Evolutionary conservation across 2,888 invertebrate species (phyloP), one percentile per base, ranked within the genome.

Genomic region (Allygus modestus): DNA sequence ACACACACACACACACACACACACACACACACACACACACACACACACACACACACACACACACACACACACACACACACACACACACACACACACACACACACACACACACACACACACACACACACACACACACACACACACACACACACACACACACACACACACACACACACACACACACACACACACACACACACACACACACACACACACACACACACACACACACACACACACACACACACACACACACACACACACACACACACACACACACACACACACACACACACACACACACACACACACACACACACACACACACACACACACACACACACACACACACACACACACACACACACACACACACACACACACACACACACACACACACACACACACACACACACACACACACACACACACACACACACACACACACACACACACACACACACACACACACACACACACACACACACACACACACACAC

Each of bases 1-100:
- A 75, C 75, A 75, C 75, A 75, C 75, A 75, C 75, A 75, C 75
- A 75, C 75, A 75, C 75, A 75, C 75, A 75, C 75, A 75, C 75
- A 75, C 75, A 75, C 75, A 75, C 75, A 75, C 75, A 75, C 75
- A 75, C 75, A 75, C 75, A 75, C 75, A 75, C 75, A 75, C 75
- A 75, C 75, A 75, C 75, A 75, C 75, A 75, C 75, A 75, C 75
- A 75, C 75, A 75, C 75, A 75, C 75, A 75, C 75, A 75, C 75
- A 75, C 75, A 75, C 75, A 75, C 75, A 75, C 75, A 75, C 75
- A 75, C 75, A 75, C 75, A 75, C 75, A 75, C 75, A 75, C 75
- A 75, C 75, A 75, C 75, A 75, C 75, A 75, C 75, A 75, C 75
- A 75, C 75, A 75, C 75, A 75, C 75, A 75, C 75, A 75, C 75